Evolutionary conservation across 92 coral and sea anemone genomes (phyloP).

Genomic region (Zoanthus solanderi): DNA sequence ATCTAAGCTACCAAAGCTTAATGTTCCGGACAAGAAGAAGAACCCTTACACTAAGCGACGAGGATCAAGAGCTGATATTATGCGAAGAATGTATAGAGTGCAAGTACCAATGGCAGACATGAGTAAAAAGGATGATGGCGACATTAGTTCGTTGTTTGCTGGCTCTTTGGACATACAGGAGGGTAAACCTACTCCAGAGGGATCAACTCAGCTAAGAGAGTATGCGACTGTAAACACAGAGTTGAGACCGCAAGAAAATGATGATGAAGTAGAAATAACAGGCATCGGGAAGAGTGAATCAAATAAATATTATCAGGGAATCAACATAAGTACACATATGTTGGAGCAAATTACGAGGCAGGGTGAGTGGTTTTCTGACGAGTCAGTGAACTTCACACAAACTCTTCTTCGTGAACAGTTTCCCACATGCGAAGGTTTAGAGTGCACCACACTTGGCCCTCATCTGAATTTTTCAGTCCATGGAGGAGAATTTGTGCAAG

Average conservation of each 20-base stretch:
- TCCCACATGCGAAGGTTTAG: conserved; percentile 35
- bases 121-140: neutral
- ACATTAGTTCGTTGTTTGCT: conserved; percentile 7
- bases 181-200: neutral
- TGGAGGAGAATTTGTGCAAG: conserved; percentile 63
- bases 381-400: conserved; percentile 23
- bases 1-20: neutral
- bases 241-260: neutral
- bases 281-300: neutral
- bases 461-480: conserved; percentile 36
- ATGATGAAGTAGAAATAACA: neutral
- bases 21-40: conserved; percentile 3
- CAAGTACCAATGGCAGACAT: neutral
- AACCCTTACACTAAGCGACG: conserved; percentile 7
- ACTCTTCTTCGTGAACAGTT: conserved; percentile 27
- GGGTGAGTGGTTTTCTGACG: conserved; percentile 20
- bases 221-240: neutral
- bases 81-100: neutral
- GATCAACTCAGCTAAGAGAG: neutral
- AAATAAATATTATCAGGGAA: conserved; percentile 10
- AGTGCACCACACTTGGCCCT: conserved; percentile 29
- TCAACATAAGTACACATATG: neutral
- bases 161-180: conserved; percentile 8
- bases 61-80: neutral
- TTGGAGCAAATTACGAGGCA: neutral